Conservation (phyloP, 2,113 vertebrate genomes). For the Cryptotis parvus region DNA sequence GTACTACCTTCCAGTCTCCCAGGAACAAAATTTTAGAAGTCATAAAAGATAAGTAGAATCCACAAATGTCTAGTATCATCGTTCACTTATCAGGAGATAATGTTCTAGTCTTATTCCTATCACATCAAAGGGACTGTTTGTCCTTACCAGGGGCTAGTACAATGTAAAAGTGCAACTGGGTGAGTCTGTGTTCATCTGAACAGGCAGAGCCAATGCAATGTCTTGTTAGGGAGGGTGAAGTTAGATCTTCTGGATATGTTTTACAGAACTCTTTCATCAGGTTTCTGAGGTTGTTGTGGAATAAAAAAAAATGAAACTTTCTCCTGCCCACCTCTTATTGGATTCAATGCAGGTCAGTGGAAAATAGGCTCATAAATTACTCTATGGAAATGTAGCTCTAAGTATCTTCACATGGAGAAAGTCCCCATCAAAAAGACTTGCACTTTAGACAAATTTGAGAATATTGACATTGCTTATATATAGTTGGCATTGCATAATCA, state of each 20-base stretch:
- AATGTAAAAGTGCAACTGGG: fast-evolving
- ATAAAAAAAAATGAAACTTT: neutral
- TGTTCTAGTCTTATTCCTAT: neutral
- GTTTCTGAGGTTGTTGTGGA: neutral
- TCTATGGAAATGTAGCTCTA: neutral
- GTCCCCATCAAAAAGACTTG: neutral
- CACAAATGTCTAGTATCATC: neutral
- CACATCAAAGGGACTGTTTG: neutral
- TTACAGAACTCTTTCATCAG: neutral
- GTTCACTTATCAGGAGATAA: neutral
- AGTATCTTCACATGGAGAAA: neutral
- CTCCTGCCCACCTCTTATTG: neutral
- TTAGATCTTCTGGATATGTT: neutral
- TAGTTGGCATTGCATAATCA: neutral
- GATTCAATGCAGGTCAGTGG: neutral
- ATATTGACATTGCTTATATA: neutral
- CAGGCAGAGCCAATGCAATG: fast-evolving
- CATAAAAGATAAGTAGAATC: neutral
- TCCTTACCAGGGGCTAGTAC: fast-evolving
- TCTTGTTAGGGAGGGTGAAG: neutral
- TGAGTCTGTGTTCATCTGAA: neutral
- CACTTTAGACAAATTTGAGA: neutral
- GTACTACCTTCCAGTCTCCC: too few species aligned
- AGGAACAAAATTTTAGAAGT: neutral
- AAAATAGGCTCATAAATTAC: neutral